Percentiles rank a stretch among this genome's conserved stretches.
Evolutionary conservation across 2,113 vertebrate species (phyloP).

Genomic region (Vicugna pacos): DNA sequence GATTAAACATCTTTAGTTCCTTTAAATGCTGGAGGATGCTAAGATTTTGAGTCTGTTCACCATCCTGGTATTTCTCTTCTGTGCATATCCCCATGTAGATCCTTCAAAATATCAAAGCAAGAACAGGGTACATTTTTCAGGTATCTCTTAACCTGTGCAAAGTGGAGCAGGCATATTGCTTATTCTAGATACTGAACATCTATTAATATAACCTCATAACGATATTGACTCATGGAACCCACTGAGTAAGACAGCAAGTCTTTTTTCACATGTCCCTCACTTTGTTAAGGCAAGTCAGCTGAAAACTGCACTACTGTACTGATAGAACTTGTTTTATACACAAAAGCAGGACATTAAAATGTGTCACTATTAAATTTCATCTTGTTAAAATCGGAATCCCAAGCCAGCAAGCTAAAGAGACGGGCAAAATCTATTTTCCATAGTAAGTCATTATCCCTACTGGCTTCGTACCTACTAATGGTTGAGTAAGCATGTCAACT

Average conservation of each 20-base stretch:
- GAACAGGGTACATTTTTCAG: neutral
- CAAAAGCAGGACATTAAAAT: neutral
- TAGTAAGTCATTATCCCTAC: neutral
- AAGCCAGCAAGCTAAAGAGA: neutral
- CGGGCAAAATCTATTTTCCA: neutral
- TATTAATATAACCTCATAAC: neutral
- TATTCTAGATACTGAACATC: slow-evolving; percentile 6
- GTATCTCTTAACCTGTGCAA: neutral
- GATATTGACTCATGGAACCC: neutral
- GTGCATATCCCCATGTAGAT: neutral
- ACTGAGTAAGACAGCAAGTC: neutral
- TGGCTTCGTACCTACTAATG: slow-evolving; percentile 7
- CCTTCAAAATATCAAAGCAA: slow-evolving; percentile 37
- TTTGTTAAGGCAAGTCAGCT: slow-evolving; percentile 1
- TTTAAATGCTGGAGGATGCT: slow-evolving; percentile 19
- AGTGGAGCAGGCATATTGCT: neutral
- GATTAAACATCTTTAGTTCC: neutral
- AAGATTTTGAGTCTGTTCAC: neutral
- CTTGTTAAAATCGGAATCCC: slow-evolving; percentile 30
- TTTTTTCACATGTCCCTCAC: neutral
- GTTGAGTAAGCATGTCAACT: neutral
- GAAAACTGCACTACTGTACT: neutral
- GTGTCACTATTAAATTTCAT: neutral
- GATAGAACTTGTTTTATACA: neutral
- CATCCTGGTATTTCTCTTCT: neutral